Conservation (phyloP, 2,888 invertebrate genomes). For the Yponomeuta cagnagella region DNA sequence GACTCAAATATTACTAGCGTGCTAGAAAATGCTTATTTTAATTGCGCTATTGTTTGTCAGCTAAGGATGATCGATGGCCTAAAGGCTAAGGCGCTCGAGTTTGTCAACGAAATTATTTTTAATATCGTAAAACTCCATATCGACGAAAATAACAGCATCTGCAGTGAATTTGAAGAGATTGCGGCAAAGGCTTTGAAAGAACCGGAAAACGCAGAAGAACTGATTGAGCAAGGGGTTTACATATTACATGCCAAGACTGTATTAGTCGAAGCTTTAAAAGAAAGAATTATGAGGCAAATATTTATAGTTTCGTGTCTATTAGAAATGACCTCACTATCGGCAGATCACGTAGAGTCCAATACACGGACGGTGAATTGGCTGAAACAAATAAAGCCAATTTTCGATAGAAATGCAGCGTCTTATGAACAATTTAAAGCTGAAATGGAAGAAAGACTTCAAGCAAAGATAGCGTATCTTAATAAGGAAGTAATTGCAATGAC, state of each 20-base stretch:
- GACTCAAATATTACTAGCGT: conserved; percentile 77
- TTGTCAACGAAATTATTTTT: conserved; percentile 77
- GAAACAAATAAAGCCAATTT: conserved; percentile 84
- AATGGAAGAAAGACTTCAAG: conserved; percentile 87
- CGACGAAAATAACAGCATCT: conserved; percentile 80
- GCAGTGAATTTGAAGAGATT: conserved; percentile 82
- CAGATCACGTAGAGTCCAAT: conserved; percentile 86
- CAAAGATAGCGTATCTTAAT: conserved; percentile 81
- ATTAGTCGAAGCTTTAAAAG: conserved; percentile 80
- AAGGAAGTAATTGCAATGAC: conserved; percentile 82
- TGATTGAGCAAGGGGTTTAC: conserved; percentile 87
- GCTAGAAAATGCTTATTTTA: conserved; percentile 81
- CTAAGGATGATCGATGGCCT: conserved; percentile 78
- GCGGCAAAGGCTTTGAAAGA: conserved; percentile 80
- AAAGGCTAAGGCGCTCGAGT: conserved; percentile 72
- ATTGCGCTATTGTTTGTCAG: conserved; percentile 78
- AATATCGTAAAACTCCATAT: conserved; percentile 80
- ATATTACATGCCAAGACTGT: conserved; percentile 86
- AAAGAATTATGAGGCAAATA: conserved; percentile 81
- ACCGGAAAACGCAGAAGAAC: conserved; percentile 86
- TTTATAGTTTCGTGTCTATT: conserved; percentile 81
- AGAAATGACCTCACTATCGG: conserved; percentile 83
- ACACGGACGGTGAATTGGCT: conserved; percentile 91
- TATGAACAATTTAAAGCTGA: conserved; percentile 89
- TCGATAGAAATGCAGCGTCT: conserved; percentile 85